Percentiles rank a stretch among this genome's conserved stretches.
Evolutionary conservation across 1,140 invertebrate genomes (phyloP).

Genomic region (Cylas formicarius): DNA sequence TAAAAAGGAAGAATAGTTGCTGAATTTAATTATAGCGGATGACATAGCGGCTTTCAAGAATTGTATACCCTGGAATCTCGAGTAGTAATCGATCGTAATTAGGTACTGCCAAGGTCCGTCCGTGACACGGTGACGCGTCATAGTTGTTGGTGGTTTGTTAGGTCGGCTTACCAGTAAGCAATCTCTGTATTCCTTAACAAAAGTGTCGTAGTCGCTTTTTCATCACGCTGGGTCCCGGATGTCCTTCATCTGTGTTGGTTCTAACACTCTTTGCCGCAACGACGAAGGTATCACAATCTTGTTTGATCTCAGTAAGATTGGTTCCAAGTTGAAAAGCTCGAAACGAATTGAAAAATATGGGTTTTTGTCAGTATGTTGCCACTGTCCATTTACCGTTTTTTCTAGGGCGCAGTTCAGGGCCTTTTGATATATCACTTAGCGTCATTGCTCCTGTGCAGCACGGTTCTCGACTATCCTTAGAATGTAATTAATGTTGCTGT

Average conservation of each 20-base stretch:
- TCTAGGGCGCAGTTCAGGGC: constrained; percentile 5
- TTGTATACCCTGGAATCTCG: too few relatives aligned
- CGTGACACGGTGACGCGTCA: too few relatives aligned
- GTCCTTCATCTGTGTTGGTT: constrained; percentile 34
- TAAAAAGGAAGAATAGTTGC: constrained; percentile 14
- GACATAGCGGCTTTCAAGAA: too few relatives aligned
- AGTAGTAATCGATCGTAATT: too few relatives aligned
- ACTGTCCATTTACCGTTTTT: constrained; percentile 8
- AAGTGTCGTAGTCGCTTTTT: constrained; percentile 34
- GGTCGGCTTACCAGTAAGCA: too few relatives aligned
- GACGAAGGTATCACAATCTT: constrained; percentile 32
- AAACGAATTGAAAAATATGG: constrained; percentile 22
- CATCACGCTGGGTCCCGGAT: constrained; percentile 33
- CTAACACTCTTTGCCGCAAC: constrained; percentile 21
- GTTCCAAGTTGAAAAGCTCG: constrained; percentile 18
- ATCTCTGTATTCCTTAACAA: too few relatives aligned
- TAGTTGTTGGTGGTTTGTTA: too few relatives aligned
- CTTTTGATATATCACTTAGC: too few relatives aligned
- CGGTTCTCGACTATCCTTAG: constrained; percentile 11
- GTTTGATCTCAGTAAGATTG: constrained; percentile 13
- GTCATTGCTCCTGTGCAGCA: constrained; percentile 16
- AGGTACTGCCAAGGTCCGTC: too few relatives aligned
- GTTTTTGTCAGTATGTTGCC: constrained; percentile 10
- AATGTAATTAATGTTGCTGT: constrained; percentile 12
- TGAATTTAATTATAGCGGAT: background rate